phyloP scores from a whole-genome alignment of 2,888 invertebrate species.

The Drosophila longiperda region DNA sequence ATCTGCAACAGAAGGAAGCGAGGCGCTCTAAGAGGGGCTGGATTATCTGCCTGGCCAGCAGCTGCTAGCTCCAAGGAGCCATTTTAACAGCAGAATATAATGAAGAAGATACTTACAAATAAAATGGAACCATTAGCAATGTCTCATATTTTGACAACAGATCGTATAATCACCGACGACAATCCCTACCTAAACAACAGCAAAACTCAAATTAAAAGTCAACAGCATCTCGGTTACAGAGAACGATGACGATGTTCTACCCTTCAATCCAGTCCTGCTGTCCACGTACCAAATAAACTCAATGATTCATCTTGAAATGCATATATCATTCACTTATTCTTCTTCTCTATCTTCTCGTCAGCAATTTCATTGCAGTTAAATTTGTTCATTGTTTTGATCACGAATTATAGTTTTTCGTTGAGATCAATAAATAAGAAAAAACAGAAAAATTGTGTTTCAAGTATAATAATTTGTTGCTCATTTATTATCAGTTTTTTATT shows the following conservation, averaged over 20 bases:
- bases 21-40: conserved; percentile 15
- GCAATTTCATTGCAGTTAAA: background rate
- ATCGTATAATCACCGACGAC: background rate
- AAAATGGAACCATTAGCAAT: background rate
- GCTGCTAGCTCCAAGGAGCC: conserved; percentile 30
- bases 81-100: conserved; percentile 31
- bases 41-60: conserved; percentile 19
- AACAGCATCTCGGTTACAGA: background rate
- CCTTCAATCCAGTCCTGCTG: background rate
- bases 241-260: background rate
- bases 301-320: background rate
- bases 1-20: conserved; percentile 70
- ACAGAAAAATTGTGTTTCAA: conserved; percentile 14
- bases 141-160: background rate
- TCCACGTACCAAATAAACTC: background rate
- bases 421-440: conserved; percentile 4
- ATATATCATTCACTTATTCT: background rate
- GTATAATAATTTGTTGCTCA: conserved; percentile 48
- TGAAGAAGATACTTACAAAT: background rate
- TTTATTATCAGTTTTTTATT: conserved; percentile 50
- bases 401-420: background rate
- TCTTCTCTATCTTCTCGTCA: background rate
- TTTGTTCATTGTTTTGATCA: background rate
- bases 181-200: background rate
- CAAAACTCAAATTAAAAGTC: background rate